Conservation (phyloP, 2,888 invertebrate genomes). For the Acanthacorydalis orientalis region DNA sequence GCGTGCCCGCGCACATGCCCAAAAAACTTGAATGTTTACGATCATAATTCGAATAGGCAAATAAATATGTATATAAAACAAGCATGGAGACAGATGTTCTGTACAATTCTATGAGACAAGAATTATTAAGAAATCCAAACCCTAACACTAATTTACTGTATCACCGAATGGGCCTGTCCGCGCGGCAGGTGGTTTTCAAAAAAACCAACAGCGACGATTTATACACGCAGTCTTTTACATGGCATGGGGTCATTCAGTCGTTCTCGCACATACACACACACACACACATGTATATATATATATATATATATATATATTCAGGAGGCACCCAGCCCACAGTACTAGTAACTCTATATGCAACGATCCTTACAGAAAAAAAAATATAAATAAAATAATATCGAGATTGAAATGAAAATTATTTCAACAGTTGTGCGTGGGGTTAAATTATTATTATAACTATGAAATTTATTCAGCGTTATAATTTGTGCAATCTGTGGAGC, state of each 20-base stretch:
- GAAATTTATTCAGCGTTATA: too few relatives aligned
- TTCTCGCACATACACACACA: background rate
- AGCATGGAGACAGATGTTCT: slow-evolving; percentile 14
- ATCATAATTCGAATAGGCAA: too few relatives aligned
- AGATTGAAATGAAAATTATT: too few relatives aligned
- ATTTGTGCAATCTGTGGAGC: too few relatives aligned
- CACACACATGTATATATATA: background rate
- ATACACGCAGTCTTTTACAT: background rate
- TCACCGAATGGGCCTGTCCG: slow-evolving; percentile 14
- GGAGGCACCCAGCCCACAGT: background rate
- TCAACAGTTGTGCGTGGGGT: too few relatives aligned
- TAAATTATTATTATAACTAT: too few relatives aligned
- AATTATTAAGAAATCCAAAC: slow-evolving; percentile 22
- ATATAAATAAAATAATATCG: too few relatives aligned
- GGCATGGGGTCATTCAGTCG: background rate
- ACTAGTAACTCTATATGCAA: too few relatives aligned
- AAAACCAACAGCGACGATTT: slow-evolving; percentile 12
- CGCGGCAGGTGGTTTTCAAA: slow-evolving; percentile 21
- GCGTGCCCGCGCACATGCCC: too few relatives aligned
- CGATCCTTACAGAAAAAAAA: too few relatives aligned
- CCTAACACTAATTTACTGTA: slow-evolving; percentile 22
- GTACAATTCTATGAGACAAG: slow-evolving; percentile 18
- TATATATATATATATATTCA: background rate
- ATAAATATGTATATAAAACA: too few relatives aligned
- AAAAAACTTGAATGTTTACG: too few relatives aligned